Conservation (phyloP, 2,888 invertebrate species). For the Andrena marginata region DNA sequence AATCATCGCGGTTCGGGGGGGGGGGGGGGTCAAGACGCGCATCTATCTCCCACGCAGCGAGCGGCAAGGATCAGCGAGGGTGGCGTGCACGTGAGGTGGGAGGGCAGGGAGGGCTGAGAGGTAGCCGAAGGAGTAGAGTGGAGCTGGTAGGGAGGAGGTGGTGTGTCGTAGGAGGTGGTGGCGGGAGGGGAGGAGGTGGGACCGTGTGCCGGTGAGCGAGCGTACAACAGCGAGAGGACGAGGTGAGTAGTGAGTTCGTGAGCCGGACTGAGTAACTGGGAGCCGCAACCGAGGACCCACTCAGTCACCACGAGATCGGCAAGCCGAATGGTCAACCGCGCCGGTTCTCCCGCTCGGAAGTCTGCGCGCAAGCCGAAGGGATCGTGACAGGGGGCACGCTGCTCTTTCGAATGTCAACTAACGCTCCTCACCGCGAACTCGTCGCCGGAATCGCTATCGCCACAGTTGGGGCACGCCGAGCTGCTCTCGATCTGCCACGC, state of each 20-base stretch:
- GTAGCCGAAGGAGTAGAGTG: slow-evolving; percentile 72
- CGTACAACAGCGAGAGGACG: slow-evolving; percentile 76
- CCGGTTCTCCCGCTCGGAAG: slow-evolving; percentile 70
- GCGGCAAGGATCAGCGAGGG: slow-evolving; percentile 57
- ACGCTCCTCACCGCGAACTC: slow-evolving; percentile 27
- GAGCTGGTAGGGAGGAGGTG: slow-evolving; percentile 58
- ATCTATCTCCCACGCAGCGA: slow-evolving; percentile 54
- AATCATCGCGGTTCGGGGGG: slow-evolving; percentile 78
- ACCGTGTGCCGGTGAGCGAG: slow-evolving; percentile 60
- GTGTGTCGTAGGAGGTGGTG: slow-evolving; percentile 61
- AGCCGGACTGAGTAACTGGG: slow-evolving; percentile 82
- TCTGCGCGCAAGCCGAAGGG: slow-evolving; percentile 49
- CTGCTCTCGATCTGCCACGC: neutral
- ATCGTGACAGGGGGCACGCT: slow-evolving; percentile 46
- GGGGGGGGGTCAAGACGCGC: slow-evolving; percentile 68
- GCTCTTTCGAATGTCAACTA: slow-evolving; percentile 61
- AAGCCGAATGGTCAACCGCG: slow-evolving; percentile 84
- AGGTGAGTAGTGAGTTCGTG: slow-evolving; percentile 80
- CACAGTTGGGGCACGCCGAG: slow-evolving; percentile 12
- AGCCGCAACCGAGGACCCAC: slow-evolving; percentile 80
- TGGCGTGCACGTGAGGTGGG: slow-evolving; percentile 62
- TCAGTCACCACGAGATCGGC: slow-evolving; percentile 85
- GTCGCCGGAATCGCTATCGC: slow-evolving; percentile 22
- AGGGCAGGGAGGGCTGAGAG: slow-evolving; percentile 62
- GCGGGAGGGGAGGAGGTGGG: slow-evolving; percentile 65